phyloP scores from a whole-genome alignment of 2,888 invertebrate species.

The Pilophorus perplexus region DNA sequence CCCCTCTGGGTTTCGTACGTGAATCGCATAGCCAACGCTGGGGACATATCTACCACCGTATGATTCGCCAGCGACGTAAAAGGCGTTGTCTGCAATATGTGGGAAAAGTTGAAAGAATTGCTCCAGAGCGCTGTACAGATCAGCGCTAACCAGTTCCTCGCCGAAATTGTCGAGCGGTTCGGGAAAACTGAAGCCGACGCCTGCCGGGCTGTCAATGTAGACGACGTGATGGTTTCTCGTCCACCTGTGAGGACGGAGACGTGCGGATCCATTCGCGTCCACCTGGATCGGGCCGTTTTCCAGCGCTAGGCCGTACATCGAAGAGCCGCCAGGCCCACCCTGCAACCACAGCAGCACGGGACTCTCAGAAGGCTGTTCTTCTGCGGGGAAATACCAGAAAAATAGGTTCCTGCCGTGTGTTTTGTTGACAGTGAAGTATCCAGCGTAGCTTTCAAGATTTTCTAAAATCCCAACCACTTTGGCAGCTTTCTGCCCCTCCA shows the following conservation, averaged over 20 bases:
- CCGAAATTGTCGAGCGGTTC: slow-evolving; percentile 57
- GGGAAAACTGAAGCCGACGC: slow-evolving; percentile 65
- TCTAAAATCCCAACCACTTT: slow-evolving; percentile 42
- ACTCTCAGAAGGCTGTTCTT: slow-evolving; percentile 56
- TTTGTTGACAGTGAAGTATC: too few relatives aligned
- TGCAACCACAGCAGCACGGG: slow-evolving; percentile 61
- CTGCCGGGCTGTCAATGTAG: slow-evolving; percentile 66
- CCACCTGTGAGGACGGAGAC: slow-evolving; percentile 59
- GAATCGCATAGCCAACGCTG: slow-evolving; percentile 57
- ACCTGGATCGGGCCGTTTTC: slow-evolving; percentile 59
- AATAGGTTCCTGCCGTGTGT: slow-evolving; percentile 55
- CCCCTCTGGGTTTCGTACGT: slow-evolving; percentile 56
- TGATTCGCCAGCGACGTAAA: slow-evolving; percentile 64
- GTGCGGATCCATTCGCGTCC: slow-evolving; percentile 9
- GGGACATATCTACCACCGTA: slow-evolving; percentile 61
- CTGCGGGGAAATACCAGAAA: too few relatives aligned
- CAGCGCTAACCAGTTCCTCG: slow-evolving; percentile 58
- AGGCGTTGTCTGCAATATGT: slow-evolving; percentile 56
- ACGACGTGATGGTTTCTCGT: slow-evolving; percentile 59
- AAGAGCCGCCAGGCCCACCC: slow-evolving; percentile 60
- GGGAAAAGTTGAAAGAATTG: slow-evolving; percentile 64
- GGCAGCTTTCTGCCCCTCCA: slow-evolving; percentile 52
- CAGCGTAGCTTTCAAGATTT: slow-evolving; percentile 55
- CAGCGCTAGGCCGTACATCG: slow-evolving; percentile 58
- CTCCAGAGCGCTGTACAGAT: slow-evolving; percentile 56